Percentiles rank a stretch among this genome's conserved stretches.
Conservation (phyloP, 1,140 invertebrate genomes). For the Manduca sexta region DNA sequence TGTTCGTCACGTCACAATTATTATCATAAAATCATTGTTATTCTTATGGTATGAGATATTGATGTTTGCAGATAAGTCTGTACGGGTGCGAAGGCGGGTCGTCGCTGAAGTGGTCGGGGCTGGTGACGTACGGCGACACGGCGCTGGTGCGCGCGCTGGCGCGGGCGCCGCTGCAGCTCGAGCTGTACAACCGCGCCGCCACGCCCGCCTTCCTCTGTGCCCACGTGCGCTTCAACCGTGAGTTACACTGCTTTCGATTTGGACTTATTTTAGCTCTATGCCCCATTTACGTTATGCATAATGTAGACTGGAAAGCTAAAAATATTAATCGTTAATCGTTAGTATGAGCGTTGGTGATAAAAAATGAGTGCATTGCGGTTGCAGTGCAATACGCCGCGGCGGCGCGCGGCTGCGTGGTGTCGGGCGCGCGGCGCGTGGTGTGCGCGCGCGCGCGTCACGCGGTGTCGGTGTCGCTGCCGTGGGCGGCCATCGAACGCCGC, state of each 20-base stretch:
- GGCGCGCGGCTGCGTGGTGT: slow-evolving; percentile 7
- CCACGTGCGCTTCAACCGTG: slow-evolving; percentile 40
- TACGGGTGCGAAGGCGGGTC: slow-evolving; percentile 31
- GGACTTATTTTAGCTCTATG: too few species aligned
- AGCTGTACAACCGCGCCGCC: slow-evolving; percentile 37
- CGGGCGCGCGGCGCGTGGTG: slow-evolving; percentile 26
- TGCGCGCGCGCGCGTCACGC: slow-evolving; percentile 20
- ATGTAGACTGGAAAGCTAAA: too few species aligned
- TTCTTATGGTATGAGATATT: too few species aligned
- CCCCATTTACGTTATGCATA: too few species aligned
- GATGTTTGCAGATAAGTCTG: slow-evolving; percentile 28
- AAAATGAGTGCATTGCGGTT: background rate
- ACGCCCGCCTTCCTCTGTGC: slow-evolving; percentile 41
- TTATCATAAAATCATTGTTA: too few species aligned
- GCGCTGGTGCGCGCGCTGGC: slow-evolving; percentile 42
- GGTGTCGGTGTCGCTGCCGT: slow-evolving; percentile 27
- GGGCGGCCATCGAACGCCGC: slow-evolving; percentile 36
- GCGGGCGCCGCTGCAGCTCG: slow-evolving; percentile 26
- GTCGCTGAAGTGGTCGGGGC: slow-evolving; percentile 41
- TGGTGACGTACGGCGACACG: slow-evolving; percentile 55
- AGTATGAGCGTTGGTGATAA: too few species aligned
- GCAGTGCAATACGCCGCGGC: slow-evolving; percentile 47
- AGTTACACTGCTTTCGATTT: too few species aligned
- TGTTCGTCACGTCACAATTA: too few species aligned
- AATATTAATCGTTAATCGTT: too few species aligned